Percentiles rank a stretch among this genome's conserved stretches.
These are phyloP conservation scores for Lordiphosa stackelbergi DNA, from an alignment of 1,140 invertebrate genomes.

Conservation along the genomic window DNA sequence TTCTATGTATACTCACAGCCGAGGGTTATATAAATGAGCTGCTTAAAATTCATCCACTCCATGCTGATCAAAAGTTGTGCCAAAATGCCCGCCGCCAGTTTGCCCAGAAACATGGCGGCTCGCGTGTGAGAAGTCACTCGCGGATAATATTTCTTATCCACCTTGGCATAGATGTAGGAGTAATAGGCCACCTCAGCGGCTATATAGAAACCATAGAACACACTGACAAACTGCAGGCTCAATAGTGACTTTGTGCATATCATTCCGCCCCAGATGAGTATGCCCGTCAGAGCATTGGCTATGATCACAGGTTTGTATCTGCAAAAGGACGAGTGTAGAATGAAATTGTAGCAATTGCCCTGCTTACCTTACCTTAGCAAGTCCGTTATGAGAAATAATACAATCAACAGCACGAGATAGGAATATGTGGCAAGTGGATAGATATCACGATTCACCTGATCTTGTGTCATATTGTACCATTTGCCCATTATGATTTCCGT, in stretches of 20 bases:
- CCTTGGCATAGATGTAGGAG: slow-evolving; percentile 95
- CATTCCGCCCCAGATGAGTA: slow-evolving; percentile 84
- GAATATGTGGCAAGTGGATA: slow-evolving; percentile 89
- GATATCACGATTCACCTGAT: slow-evolving; percentile 79
- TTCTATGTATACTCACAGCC: slow-evolving; percentile 76
- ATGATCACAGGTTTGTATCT: slow-evolving; percentile 92
- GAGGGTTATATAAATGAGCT: slow-evolving; percentile 85
- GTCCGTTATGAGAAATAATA: slow-evolving; percentile 89
- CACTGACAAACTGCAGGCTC: slow-evolving; percentile 81
- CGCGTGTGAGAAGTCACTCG: slow-evolving; percentile 86
- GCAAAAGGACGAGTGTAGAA: background rate
- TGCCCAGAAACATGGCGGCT: slow-evolving; percentile 83
- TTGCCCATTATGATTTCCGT: slow-evolving; percentile 83
- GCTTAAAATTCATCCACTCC: slow-evolving; percentile 80
- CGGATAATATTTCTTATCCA: slow-evolving; percentile 85
- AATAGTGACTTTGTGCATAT: slow-evolving; percentile 83
- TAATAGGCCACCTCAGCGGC: slow-evolving; percentile 94
- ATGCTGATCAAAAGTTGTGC: slow-evolving; percentile 82
- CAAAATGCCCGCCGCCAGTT: slow-evolving; percentile 81
- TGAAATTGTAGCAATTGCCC: too few species aligned
- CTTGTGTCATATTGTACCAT: slow-evolving; percentile 84
- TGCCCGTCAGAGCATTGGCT: slow-evolving; percentile 84
- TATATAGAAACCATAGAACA: slow-evolving; percentile 89
- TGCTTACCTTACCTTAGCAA: slow-evolving; percentile 79
- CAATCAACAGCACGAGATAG: slow-evolving; percentile 82